Percentiles rank a stretch among this genome's conserved stretches.
Conservation (phyloP, 2,113 vertebrate species). For the Elephas maximus region DNA sequence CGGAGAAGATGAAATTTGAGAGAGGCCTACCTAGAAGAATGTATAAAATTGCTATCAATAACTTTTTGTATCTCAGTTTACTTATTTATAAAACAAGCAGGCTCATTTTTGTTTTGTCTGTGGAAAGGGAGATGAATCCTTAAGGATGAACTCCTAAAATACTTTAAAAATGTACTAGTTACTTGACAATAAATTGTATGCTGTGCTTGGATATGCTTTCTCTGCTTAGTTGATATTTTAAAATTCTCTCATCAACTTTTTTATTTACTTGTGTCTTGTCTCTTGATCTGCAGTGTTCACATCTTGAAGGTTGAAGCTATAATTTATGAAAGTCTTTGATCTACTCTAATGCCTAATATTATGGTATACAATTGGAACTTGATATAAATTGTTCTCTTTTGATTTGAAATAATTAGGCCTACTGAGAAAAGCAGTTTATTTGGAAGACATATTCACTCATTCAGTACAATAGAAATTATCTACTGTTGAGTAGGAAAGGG, state of each 20-base stretch:
- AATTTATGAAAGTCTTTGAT: neutral
- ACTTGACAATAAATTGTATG: neutral
- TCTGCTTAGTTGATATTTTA: neutral
- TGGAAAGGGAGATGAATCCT: neutral
- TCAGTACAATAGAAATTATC: neutral
- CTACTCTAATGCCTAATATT: neutral
- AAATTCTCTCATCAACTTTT: neutral
- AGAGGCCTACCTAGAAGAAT: neutral
- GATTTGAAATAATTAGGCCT: neutral
- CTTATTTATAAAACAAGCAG: slow-evolving; percentile 27
- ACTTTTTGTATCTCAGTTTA: neutral
- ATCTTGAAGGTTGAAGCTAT: neutral
- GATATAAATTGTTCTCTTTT: neutral
- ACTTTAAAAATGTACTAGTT: neutral
- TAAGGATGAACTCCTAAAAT: neutral
- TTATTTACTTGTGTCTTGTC: neutral
- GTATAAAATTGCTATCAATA: neutral
- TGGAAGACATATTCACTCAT: neutral
- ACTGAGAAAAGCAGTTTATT: neutral
- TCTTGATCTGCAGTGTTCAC: neutral
- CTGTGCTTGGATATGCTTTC: neutral
- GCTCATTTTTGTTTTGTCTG: neutral
- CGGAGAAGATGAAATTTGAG: neutral
- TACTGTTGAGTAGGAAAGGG: neutral
- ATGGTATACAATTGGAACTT: neutral